These are phyloP conservation scores for Tolmerus cingulatus DNA, from an alignment of 2,888 invertebrate species.

Conservation along the genomic window DNA sequence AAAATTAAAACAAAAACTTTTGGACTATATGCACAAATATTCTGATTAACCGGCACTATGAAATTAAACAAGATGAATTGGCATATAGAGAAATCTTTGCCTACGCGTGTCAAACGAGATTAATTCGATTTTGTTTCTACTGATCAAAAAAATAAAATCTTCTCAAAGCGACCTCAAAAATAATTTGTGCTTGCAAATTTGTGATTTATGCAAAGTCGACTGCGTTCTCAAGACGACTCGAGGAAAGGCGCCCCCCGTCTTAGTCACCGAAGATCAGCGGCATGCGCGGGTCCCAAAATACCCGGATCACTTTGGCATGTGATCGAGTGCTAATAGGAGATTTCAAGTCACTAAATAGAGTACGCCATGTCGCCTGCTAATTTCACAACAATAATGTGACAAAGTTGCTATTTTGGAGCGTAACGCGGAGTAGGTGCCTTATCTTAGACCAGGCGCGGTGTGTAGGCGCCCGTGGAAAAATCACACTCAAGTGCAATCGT, in stretches of 20 bases:
- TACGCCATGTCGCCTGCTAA: not conserved
- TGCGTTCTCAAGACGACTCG: not conserved
- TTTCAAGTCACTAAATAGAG: not conserved
- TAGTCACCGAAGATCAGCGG: not conserved
- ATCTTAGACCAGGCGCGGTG: not conserved
- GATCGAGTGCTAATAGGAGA: constrained; percentile 7
- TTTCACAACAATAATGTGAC: not conserved
- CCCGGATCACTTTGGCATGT: not conserved
- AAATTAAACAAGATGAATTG: not conserved
- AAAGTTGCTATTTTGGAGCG: not conserved
- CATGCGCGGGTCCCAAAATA: constrained; percentile 6
- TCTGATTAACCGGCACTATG: not conserved
- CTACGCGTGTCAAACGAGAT: not conserved
- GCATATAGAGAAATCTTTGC: not conserved
- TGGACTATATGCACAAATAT: not conserved
- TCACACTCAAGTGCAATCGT: not conserved
- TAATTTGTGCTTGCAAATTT: not conserved
- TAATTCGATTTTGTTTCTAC: not conserved
- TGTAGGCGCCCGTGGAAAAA: not conserved
- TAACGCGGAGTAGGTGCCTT: not conserved
- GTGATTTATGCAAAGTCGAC: not conserved
- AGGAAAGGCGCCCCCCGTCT: not conserved
- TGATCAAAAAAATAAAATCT: not conserved
- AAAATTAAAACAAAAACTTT: not conserved
- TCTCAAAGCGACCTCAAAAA: not conserved